phyloP scores from a whole-genome alignment of 2,888 invertebrate species.

The Cacoxenus indagator region DNA sequence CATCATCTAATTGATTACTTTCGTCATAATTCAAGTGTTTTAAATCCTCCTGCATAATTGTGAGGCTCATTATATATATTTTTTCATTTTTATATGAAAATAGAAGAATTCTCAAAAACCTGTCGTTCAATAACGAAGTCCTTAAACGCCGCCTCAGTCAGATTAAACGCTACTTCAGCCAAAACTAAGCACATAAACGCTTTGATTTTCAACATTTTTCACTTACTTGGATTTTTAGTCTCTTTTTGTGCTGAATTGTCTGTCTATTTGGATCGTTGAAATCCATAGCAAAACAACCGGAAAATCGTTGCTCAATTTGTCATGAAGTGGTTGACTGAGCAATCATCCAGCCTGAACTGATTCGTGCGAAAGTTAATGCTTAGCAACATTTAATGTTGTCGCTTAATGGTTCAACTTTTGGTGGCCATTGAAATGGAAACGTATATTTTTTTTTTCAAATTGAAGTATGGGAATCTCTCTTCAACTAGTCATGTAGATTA shows the following conservation, averaged over 20 bases:
- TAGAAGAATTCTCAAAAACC: constrained; percentile 22
- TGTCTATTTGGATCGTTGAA: neutral
- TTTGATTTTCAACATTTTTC: neutral
- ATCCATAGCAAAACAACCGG: neutral
- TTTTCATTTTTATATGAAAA: neutral
- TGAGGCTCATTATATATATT: neutral
- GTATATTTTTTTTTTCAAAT: no score
- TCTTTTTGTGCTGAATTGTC: neutral
- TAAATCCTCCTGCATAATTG: neutral
- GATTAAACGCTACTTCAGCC: neutral
- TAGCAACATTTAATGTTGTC: no score
- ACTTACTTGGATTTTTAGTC: neutral
- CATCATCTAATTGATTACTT: constrained; percentile 20
- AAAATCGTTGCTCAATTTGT: neutral
- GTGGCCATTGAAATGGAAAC: no score
- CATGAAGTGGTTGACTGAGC: neutral
- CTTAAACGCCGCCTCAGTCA: constrained; percentile 40
- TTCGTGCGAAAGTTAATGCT: neutral
- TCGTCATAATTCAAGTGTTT: constrained; percentile 17
- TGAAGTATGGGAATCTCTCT: no score
- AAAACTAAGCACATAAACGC: neutral
- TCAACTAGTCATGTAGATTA: no score
- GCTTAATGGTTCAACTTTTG: neutral
- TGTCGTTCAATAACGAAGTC: constrained; percentile 51
- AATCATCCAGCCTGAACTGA: neutral